Percentiles rank a stretch among this genome's conserved stretches.
These are phyloP conservation scores for Dasysyrphus tricinctus DNA, from an alignment of 2,888 invertebrate genomes.

Conservation along the genomic window DNA sequence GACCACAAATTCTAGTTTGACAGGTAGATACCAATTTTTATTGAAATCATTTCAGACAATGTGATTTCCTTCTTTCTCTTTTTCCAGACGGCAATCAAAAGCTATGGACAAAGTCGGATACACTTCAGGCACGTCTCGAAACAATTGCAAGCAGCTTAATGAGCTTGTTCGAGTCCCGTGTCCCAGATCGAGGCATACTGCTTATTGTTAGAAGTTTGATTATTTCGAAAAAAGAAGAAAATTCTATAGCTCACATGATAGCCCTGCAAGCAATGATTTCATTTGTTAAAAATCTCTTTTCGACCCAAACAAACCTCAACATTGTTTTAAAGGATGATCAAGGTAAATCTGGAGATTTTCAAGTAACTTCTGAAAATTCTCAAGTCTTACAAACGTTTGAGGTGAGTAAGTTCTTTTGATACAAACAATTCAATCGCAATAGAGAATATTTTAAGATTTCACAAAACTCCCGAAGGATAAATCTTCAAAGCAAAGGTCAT, in stretches of 20 bases:
- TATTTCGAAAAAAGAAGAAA: slow-evolving; percentile 81
- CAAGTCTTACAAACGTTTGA: slow-evolving; percentile 92
- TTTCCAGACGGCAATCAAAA: neutral
- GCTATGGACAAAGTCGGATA: slow-evolving; percentile 15
- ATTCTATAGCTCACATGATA: slow-evolving; percentile 82
- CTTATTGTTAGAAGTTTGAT: slow-evolving; percentile 89
- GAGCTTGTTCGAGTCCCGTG: slow-evolving; percentile 79
- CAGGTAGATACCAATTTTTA: neutral
- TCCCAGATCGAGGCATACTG: slow-evolving; percentile 78
- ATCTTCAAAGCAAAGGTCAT: slow-evolving; percentile 30
- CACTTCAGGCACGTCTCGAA: slow-evolving; percentile 75
- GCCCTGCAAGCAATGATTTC: slow-evolving; percentile 88
- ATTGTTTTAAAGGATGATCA: slow-evolving; percentile 78
- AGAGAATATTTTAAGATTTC: neutral
- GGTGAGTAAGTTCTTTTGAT: slow-evolving; percentile 82
- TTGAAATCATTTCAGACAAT: too few species aligned
- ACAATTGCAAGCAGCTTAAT: slow-evolving; percentile 79
- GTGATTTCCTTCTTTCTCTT: too few species aligned
- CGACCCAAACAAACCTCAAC: slow-evolving; percentile 82
- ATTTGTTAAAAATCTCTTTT: slow-evolving; percentile 85
- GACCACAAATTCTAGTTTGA: neutral
- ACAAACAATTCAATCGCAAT: too few species aligned
- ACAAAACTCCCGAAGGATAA: slow-evolving; percentile 14
- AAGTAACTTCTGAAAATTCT: slow-evolving; percentile 89
- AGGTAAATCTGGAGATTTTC: slow-evolving; percentile 84